Evolutionary conservation across 2,888 invertebrate genomes (phyloP).

Genomic region (Phytoseiulus persimilis): DNA sequence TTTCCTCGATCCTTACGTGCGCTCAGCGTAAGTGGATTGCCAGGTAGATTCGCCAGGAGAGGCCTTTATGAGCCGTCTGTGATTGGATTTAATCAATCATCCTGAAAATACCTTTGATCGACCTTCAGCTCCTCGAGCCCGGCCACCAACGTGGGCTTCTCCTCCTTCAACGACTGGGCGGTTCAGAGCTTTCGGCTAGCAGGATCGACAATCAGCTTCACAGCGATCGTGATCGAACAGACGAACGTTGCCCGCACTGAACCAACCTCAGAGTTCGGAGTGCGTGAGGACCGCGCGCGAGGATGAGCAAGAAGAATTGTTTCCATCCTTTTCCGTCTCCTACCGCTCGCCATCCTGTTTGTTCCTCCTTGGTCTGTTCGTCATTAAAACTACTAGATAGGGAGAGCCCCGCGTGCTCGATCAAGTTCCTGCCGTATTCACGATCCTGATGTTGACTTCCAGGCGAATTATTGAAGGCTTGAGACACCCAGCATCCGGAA

Average conservation of each 20-base stretch:
- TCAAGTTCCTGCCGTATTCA: too few relatives aligned
- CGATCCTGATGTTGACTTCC: too few relatives aligned
- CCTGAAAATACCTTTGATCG: background rate
- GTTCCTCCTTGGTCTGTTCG: too few relatives aligned
- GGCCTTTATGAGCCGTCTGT: background rate
- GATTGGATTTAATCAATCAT: conserved; percentile 5
- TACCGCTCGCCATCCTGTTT: too few relatives aligned
- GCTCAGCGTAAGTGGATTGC: background rate
- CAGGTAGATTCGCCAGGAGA: background rate
- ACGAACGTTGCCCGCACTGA: background rate
- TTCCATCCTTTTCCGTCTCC: too few relatives aligned
- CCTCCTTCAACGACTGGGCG: background rate
- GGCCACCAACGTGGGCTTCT: background rate
- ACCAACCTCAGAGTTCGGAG: background rate
- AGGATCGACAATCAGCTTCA: background rate
- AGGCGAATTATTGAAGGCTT: too few relatives aligned
- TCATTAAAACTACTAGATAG: too few relatives aligned
- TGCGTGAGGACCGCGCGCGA: background rate
- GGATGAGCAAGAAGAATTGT: too few relatives aligned
- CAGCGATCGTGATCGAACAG: background rate
- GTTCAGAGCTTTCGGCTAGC: background rate
- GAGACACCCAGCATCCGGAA: too few relatives aligned
- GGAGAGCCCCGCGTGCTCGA: too few relatives aligned
- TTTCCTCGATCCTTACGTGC: background rate
- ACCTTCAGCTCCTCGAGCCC: background rate